Evolutionary conservation across 2,888 invertebrate species (phyloP).

Genomic region (Drosophila mettleri): DNA sequence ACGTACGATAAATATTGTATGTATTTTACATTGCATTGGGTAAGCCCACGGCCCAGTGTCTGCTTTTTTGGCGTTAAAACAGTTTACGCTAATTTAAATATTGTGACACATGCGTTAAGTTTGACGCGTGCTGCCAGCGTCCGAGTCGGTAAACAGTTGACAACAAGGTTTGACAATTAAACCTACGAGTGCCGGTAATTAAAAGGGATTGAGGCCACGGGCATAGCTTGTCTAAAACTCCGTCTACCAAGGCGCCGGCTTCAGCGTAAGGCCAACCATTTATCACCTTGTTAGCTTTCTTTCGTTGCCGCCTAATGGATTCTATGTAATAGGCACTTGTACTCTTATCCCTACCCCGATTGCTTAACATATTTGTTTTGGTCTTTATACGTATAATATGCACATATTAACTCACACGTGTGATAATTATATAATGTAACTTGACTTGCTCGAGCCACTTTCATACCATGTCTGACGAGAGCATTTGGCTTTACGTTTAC

Average conservation of each 20-base stretch:
- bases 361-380: conserved; percentile 66
- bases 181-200: conserved; percentile 54
- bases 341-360: conserved; percentile 41
- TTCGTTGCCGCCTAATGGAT: conserved; percentile 67
- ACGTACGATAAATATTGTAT: conserved; percentile 35
- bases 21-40: conserved; percentile 27
- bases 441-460: conserved; percentile 16
- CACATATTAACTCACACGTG: conserved; percentile 45
- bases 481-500: conserved; percentile 1
- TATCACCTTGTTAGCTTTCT: conserved; percentile 49
- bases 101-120: conserved; percentile 70
- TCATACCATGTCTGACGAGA: conserved; percentile 5
- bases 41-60: conserved; percentile 35
- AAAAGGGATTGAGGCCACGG: conserved; percentile 72
- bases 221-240: conserved; percentile 34
- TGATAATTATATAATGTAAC: conserved; percentile 62
- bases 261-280: conserved; percentile 3
- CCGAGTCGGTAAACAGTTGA: conserved; percentile 59
- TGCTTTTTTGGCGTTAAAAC: conserved; percentile 67
- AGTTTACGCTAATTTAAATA: conserved; percentile 76
- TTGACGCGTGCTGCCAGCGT: conserved; percentile 57
- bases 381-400: conserved; percentile 16
- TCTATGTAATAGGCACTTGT: conserved; percentile 62
- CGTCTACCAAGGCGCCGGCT: conserved; percentile 15
- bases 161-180: conserved; percentile 75